These are phyloP conservation scores for Gouania willdenowi DNA, from an alignment of 2,797 vertebrate genomes.

Conservation along the genomic window DNA sequence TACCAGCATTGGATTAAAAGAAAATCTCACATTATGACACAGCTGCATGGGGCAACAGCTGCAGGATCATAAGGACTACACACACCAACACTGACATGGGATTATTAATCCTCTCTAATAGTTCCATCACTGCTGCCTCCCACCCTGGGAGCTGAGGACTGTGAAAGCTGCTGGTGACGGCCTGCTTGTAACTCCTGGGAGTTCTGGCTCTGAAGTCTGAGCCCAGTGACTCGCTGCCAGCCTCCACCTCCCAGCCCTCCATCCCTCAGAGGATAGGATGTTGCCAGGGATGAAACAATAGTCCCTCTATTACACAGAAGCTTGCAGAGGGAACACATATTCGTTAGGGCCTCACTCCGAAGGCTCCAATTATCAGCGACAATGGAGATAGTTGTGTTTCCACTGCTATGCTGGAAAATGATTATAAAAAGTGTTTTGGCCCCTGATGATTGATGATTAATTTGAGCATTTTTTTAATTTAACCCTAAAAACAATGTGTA, in stretches of 20 bases:
- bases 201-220: too few species aligned
- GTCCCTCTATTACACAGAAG: conserved; percentile 45
- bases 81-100: not conserved
- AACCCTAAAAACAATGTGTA: too few species aligned
- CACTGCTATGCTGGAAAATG: not conserved
- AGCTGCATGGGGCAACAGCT: conserved; percentile 2
- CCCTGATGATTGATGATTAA: too few species aligned
- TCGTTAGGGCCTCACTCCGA: conserved; percentile 3
- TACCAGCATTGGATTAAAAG: conserved; percentile 9
- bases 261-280: conserved; percentile 25
- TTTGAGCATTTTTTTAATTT: too few species aligned
- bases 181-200: conserved; percentile 38
- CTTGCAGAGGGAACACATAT: conserved; percentile 6
- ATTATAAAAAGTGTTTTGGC: not conserved
- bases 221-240: conserved; percentile 30
- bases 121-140: conserved; percentile 1
- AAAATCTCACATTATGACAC: conserved; percentile 1
- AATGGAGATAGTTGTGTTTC: not conserved
- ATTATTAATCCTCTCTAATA: too few species aligned
- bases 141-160: conserved; percentile 23
- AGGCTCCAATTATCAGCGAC: not conserved
- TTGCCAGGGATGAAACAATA: conserved; percentile 54
- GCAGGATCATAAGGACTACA: not conserved
- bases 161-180: conserved; percentile 54
- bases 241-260: conserved; percentile 28